Conservation (phyloP, 2,113 vertebrate genomes). For the Acrocephalus kingi region DNA sequence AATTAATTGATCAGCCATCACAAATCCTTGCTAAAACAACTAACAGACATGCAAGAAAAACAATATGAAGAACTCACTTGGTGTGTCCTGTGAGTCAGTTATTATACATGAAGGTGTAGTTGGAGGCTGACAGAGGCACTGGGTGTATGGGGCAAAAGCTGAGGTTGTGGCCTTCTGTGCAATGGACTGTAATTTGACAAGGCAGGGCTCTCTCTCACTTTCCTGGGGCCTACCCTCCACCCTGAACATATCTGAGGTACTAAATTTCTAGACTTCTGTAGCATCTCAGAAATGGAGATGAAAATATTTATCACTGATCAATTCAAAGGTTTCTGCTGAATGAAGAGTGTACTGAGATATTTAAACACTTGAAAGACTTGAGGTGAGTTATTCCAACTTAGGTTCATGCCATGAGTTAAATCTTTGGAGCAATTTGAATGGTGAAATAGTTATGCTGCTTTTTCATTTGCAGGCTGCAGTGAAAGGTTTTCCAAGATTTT, state of each 20-base stretch:
- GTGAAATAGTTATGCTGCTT: background rate
- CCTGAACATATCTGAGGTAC: background rate
- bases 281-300: background rate
- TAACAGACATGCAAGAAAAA: background rate
- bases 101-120: background rate
- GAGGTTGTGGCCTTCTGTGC: background rate
- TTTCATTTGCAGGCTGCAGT: background rate
- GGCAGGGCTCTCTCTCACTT: background rate
- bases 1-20: background rate
- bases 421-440: background rate
- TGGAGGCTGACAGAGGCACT: background rate
- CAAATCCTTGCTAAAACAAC: background rate
- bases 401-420: background rate
- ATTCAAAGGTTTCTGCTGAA: background rate
- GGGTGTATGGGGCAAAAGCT: background rate
- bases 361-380: background rate
- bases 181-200: background rate
- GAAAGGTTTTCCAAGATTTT: background rate
- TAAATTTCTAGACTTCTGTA: background rate
- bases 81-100: background rate
- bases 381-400: background rate
- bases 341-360: background rate
- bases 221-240: background rate
- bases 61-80: background rate
- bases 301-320: background rate